Base-by-base conservation (phyloP, 2,888 invertebrate genomes). In the Heliconius sara region DNA sequence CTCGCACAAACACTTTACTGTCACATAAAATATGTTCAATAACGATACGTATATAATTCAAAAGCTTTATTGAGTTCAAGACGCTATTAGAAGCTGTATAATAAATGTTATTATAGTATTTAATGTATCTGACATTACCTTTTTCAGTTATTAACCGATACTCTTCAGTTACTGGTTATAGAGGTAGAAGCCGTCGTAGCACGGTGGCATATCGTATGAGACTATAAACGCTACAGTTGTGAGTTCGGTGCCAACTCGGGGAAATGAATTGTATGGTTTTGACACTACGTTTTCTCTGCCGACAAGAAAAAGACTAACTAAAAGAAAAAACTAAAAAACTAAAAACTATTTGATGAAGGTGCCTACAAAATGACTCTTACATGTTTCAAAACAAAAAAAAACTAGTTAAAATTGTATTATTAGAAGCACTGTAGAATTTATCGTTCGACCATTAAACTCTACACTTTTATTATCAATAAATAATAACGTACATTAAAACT, bases 391-490 rank as follows among this genome's bases (percentile, higher is more conserved):
- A 10, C 12, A 7, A 27, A 27, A 65, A 68, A 39, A 67, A 80
- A 67, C 75, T 71, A 78, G 57, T 72, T 73, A 68, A 67, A 70
- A 67, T 52, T 47, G 63, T 66, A 47, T 60, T 76, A 80, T 80
- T 76, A 80, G 72, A 63, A 75, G 63, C 74, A 39, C 76, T 76
- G 73, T 60, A 84, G 80, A 84, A 84, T 85, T 84, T 87, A 86
- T 85, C 83, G 85, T 83, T 81, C 70, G 80, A 80, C 83, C 81
- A 87, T 87, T 84, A 86, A 87, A 85, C 79, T 80, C 83, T 84
- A 80, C 82, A 80, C 80, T 83, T 84, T 86, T 84, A 88, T 86
- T 80, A 84, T 47, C 86, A 70, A 88, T 89, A 88, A 89, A 88
- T 88, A 87, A 89, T 86, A 86, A 84, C 82, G 82, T 83, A 83